Evolutionary conservation across 2,797 vertebrate species (phyloP), one percentile per base, ranked within the genome.

Genomic region (Valencia hispanica): DNA sequence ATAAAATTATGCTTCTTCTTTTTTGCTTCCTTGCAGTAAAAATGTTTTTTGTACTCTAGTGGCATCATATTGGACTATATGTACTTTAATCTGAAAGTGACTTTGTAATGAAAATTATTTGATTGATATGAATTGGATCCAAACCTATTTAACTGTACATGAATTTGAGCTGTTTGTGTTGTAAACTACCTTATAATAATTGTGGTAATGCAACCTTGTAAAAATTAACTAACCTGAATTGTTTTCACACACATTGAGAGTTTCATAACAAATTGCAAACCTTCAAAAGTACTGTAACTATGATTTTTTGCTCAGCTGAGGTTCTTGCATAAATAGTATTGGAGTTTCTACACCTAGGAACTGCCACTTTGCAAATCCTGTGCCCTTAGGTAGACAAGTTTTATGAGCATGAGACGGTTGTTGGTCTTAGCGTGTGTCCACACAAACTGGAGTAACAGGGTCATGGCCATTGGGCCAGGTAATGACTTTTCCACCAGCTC

Each of bases 391-490:
- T 73, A 77, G 70, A 74, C 68, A 75, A 51, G 57, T 30, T 76
- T 70, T 75, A 71, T 65, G 65, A 59, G 63, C 77, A 68, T 43
- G 84, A 79, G 50, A 79, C 45, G 61, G 70, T 81, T 59, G 51
- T 61, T 71, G 45, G 34, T 59, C 59, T 51, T 72, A 73, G 66
- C 43, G 32, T 72, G 36, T 77, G 63, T 77, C 53, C 80, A 82
- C 84, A 88, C 81, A 95, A 85, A 84, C 15, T 50, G 94, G 88
- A 93, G 95, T 95, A 96, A 96, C 95, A 94, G 95, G 96, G 93
- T 96, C 96, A 96, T 94, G 96, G 94, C 93, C 96, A 96, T 87
- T 97, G 96, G 94, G 93, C 96, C 96, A 96, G 90, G 95, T 97
- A 97, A 98, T 97, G 95, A 96, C 95, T 96, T 95, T 93, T 86